A percentile compares a stretch with the other conserved stretches of the same genome.
Conservation (phyloP, 2,113 vertebrate genomes). For the Gracilinanus agilis region DNA sequence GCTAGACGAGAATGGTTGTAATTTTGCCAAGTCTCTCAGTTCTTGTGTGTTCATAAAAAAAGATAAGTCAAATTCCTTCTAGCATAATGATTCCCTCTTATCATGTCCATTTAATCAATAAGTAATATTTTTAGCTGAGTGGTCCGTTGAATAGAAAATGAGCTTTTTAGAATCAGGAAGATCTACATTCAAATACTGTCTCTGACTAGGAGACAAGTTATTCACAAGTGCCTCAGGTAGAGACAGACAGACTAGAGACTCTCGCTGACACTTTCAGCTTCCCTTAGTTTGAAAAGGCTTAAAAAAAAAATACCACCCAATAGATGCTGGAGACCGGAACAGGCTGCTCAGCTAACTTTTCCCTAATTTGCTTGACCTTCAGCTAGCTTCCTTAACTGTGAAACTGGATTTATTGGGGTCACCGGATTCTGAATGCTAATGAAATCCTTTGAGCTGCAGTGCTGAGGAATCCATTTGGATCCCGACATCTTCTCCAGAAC, state of each 20-base stretch:
- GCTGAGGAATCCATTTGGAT: slow-evolving; percentile 44
- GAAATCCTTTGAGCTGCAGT: not conserved
- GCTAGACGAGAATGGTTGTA: slow-evolving; percentile 26
- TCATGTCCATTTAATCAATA: not conserved
- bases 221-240: not conserved
- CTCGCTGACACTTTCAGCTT: not conserved
- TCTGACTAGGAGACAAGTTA: not conserved
- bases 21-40: slow-evolving; percentile 10
- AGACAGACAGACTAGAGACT: not conserved
- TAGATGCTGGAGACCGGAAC: not conserved
- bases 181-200: not conserved
- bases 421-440: slow-evolving; percentile 10
- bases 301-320: not conserved
- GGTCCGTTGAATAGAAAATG: not conserved
- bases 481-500: slow-evolving; percentile 12
- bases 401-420: not conserved
- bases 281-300: slow-evolving; percentile 12
- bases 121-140: not conserved
- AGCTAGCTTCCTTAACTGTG: not conserved
- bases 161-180: not conserved
- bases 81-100: not conserved
- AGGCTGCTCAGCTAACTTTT: slow-evolving; percentile 1
- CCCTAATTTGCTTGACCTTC: slow-evolving; percentile 17
- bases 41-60: slow-evolving; percentile 32
- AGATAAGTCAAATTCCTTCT: not conserved